Evolutionary conservation across 2,888 invertebrate species (phyloP).

Genomic region (Laspeyria flexula): DNA sequence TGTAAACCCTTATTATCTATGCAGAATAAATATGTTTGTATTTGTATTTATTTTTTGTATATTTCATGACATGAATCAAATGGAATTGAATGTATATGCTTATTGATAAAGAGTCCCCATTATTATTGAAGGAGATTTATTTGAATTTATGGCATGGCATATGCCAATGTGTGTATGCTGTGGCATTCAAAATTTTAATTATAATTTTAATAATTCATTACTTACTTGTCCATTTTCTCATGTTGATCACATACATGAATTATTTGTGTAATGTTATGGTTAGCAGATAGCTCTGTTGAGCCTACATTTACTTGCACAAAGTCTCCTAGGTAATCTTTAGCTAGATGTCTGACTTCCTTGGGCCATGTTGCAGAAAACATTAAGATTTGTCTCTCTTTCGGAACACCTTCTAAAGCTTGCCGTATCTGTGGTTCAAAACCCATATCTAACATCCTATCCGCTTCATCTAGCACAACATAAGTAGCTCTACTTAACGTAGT

Average conservation of each 20-base stretch:
- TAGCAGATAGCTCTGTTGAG: constrained; percentile 93
- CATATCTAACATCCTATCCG: constrained; percentile 98
- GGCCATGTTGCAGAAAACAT: constrained; percentile 99
- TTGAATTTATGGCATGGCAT: too few species aligned
- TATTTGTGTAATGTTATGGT: constrained; percentile 95
- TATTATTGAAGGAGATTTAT: too few species aligned
- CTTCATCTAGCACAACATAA: constrained; percentile 95
- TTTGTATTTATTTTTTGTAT: too few species aligned
- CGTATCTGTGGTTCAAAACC: constrained; percentile 98
- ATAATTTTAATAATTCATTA: not conserved
- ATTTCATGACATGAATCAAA: too few species aligned
- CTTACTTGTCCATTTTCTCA: constrained; percentile 88
- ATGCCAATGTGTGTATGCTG: too few species aligned
- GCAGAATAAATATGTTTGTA: too few species aligned
- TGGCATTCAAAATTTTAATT: too few species aligned
- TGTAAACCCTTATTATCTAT: too few species aligned
- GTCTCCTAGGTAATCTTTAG: constrained; percentile 95
- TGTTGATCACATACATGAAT: constrained; percentile 93
- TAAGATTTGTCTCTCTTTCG: constrained; percentile 96
- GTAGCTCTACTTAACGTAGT: constrained; percentile 91
- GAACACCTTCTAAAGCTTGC: constrained; percentile 95
- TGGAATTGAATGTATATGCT: too few species aligned
- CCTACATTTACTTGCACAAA: constrained; percentile 97
- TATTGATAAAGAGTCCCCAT: too few species aligned
- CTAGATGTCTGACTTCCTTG: constrained; percentile 95